Percentiles rank a stretch among this genome's conserved stretches.
Evolutionary conservation across 2,888 invertebrate species (phyloP).

Genomic region (Sinhomidia bicolor): DNA sequence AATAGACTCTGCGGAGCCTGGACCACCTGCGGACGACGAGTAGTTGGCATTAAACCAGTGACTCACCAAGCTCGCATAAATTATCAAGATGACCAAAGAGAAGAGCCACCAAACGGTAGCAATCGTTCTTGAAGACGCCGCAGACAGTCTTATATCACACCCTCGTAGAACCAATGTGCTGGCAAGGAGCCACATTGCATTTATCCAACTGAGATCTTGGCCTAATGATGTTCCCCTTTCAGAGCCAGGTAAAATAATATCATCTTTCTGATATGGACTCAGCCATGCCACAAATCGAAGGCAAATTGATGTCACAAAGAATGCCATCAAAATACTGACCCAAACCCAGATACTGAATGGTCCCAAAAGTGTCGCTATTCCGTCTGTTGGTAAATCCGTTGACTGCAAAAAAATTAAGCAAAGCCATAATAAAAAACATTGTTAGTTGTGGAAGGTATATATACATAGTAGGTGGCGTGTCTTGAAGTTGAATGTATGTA

Average conservation of each 20-base stretch:
- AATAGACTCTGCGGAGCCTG: constrained; percentile 55
- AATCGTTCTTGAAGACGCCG: constrained; percentile 78
- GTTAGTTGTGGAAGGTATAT: background rate
- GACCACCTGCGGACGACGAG: constrained; percentile 55
- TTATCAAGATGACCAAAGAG: constrained; percentile 77
- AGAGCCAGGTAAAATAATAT: constrained; percentile 78
- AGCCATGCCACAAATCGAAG: constrained; percentile 79
- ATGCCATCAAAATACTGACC: constrained; percentile 79
- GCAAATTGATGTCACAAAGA: constrained; percentile 78
- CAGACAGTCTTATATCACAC: constrained; percentile 77
- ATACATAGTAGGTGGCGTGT: no score
- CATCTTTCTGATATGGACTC: constrained; percentile 79
- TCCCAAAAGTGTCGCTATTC: constrained; percentile 73
- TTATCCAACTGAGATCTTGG: constrained; percentile 78
- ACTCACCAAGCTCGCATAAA: constrained; percentile 78
- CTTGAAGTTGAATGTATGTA: no score
- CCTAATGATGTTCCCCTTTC: constrained; percentile 74
- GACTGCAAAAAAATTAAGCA: constrained; percentile 62
- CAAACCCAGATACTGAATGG: constrained; percentile 80
- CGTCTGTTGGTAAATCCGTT: constrained; percentile 73
- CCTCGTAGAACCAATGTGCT: constrained; percentile 78
- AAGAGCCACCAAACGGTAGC: constrained; percentile 80
- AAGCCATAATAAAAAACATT: background rate
- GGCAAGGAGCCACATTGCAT: constrained; percentile 79
- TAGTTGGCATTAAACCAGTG: constrained; percentile 78